Base-by-base conservation (phyloP, 2,113 vertebrate genomes). In the Lonchura striata region DNA sequence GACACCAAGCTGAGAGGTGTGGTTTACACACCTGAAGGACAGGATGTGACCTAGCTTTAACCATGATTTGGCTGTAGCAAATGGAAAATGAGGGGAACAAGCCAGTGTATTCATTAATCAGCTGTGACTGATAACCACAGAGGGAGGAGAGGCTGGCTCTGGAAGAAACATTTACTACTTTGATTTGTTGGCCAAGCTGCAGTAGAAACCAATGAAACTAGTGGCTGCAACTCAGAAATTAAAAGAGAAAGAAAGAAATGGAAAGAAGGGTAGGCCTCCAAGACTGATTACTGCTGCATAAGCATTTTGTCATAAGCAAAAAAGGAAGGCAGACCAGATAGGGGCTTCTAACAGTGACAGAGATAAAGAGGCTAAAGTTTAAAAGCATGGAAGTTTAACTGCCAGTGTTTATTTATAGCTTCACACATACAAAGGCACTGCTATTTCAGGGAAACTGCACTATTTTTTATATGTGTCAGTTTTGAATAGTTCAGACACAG, bases 391-490 rank as follows among this genome's bases (percentile, higher is more conserved):
- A 97, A 95, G 87, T 97, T 97, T 97, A 97, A 96, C 94, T 86
- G 95, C 69, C 53, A 90, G 60, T 94, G 71, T 93, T 97, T 98
- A 97, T 97, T 98, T 98, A 98, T 97, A 93, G 86, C 94, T 93
- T 90, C 15, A 5, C 80, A 92, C 59, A 94, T 96, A 97, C 97
- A 97, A 97, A 98, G 90, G 90, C 84, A 94, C 69, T 74, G 90
- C 88, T 95, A 86, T 97, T 97, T 97, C 95, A 82, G 88, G 69
- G 89, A 97, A 96, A 94, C 79, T 3, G 82, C 56, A 60, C 82
- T 97, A 95, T 96, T 96, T 98, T 97, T 98, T 97, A 97, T 95
- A 68, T 65, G 77, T 96, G 94, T 98, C 96, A 97, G 92, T 96
- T 97, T 88, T 96, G 93, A 98, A 97, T 94, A 93, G 87, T 96